Conservation (phyloP, 2,888 invertebrate species). For the Sarcophaga caerulescens region DNA sequence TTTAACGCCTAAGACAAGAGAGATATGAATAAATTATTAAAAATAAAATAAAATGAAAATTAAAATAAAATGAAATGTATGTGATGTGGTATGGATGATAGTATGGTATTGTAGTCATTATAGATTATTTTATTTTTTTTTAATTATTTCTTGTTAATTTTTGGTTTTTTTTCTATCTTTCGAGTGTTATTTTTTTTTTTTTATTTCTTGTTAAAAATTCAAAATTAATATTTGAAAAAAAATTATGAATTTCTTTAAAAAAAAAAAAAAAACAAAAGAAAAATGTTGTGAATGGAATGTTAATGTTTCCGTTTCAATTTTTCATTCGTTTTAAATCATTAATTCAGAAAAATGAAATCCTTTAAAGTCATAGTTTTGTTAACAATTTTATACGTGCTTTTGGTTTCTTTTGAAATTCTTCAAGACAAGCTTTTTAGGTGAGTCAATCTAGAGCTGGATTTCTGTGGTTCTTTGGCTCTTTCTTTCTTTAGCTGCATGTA, state of each 20-base stretch:
- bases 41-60: background rate
- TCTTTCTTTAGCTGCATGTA: background rate
- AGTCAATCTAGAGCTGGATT: background rate
- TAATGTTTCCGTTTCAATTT: conserved; percentile 9
- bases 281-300: conserved; percentile 31
- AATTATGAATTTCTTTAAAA: background rate
- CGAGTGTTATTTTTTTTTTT: too few relatives aligned
- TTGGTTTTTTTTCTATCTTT: background rate
- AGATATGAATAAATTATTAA: background rate
- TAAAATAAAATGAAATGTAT: background rate
- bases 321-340: background rate
- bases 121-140: background rate
- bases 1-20: background rate
- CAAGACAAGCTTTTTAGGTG: background rate
- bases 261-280: too few relatives aligned
- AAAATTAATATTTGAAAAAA: background rate
- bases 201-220: too few relatives aligned
- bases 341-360: conserved; percentile 36
- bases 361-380: conserved; percentile 51
- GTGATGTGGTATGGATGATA: too few relatives aligned
- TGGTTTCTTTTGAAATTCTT: background rate
- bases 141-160: background rate
- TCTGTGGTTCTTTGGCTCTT: conserved; percentile 26
- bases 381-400: conserved; percentile 15
- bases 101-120: background rate